Conservation (phyloP, 2,888 invertebrate genomes). For the Cyclophora punctaria region DNA sequence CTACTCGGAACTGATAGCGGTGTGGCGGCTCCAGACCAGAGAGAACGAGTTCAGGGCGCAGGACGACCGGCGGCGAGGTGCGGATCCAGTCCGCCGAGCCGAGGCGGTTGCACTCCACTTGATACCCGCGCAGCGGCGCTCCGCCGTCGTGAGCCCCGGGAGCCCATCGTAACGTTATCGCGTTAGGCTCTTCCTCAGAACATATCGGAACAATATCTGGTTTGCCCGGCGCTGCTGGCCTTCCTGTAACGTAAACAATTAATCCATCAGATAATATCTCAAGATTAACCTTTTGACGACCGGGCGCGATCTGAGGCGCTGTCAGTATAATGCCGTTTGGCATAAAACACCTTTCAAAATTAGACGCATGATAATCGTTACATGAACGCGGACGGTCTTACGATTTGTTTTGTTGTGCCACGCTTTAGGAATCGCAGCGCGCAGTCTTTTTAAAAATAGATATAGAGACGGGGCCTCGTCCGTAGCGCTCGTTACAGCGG, state of each 20-base stretch:
- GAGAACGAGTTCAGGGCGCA: slow-evolving; percentile 83
- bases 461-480: slow-evolving; percentile 36
- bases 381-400: slow-evolving; percentile 63
- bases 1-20: slow-evolving; percentile 92
- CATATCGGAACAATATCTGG: slow-evolving; percentile 84
- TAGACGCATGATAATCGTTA: slow-evolving; percentile 66
- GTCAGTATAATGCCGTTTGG: slow-evolving; percentile 35
- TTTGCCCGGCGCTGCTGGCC: slow-evolving; percentile 86
- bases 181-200: slow-evolving; percentile 84
- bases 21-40: slow-evolving; percentile 90
- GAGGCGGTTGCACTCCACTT: slow-evolving; percentile 80
- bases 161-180: slow-evolving; percentile 88
- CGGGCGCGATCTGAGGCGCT: slow-evolving; percentile 24
- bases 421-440: slow-evolving; percentile 62
- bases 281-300: slow-evolving; percentile 28
- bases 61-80: slow-evolving; percentile 82
- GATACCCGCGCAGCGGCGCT: slow-evolving; percentile 87
- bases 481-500: slow-evolving; percentile 14
- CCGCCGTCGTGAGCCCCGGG: slow-evolving; percentile 90
- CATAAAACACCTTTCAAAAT: slow-evolving; percentile 62
- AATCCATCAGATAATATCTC: slow-evolving; percentile 16
- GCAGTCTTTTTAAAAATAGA: slow-evolving; percentile 67
- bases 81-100: slow-evolving; percentile 90
- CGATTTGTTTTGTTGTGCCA: slow-evolving; percentile 74
- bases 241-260: slow-evolving; percentile 72